Evolutionary conservation across 2,888 invertebrate genomes (phyloP), one percentile per base, ranked within the genome.

Genomic region (Cosmorhoe ocellata): DNA sequence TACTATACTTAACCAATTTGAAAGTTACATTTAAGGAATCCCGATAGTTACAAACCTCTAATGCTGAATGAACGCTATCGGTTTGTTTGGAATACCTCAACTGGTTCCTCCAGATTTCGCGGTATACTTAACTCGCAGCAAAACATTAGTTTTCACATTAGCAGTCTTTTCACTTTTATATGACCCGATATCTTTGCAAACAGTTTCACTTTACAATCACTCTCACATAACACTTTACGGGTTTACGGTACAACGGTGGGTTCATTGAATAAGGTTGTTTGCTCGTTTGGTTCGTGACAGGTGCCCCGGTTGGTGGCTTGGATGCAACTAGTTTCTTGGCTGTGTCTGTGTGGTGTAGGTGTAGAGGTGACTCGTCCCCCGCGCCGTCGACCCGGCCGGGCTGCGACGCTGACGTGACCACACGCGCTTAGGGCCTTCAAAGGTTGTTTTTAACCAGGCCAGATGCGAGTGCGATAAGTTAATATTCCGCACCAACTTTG

Each of bases 161-260:
- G n/a, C 37, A 33, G 36, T 36, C 12, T 14, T 38, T 43, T 30
- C 44, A 40, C 33, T 44, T 48, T 7, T 24, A 1, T 24, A 24
- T 6, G 24, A 24, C 6, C 24, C 14, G 33, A 13, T 36, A 30
- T 39, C 37, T 49, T 49, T 56, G 52, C 33, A 59, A 63, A 67
- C 65, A 61, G 64, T 81, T 80, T 84, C 84, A 88, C 85, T 83
- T 80, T 72, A 75, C 66, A 79, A 83, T 81, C 77, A 84, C 86
- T 81, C 63, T 79, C 74, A 74, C 73, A 73, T 67, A 44, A 66
- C 64, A 67, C 73, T 68, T 66, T 70, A 70, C 24, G 7, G 31
- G 36, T 59, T 59, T 57, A 66, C 67, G 71, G 68, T 57, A 51
- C 64, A 4, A 18, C 6, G 43, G 61, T 64, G 59, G 50, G 64